Conservation (phyloP, 1,140 invertebrate species). For the Aphaenogaster ashmeadi region DNA sequence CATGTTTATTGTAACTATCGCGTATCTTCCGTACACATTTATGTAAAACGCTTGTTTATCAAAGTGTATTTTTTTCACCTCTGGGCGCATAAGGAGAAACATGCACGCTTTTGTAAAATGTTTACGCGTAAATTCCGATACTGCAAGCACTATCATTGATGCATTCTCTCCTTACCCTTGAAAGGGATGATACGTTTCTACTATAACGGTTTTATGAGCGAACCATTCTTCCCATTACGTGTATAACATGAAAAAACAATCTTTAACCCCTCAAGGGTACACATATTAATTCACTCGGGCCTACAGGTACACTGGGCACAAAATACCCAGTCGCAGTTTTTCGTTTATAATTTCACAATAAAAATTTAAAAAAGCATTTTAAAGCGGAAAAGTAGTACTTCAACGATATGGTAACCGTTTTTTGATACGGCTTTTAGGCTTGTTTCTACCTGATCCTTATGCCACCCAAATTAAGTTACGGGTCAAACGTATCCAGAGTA, state of each 20-base stretch:
- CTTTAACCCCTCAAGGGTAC: no score
- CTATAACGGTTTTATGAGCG: not conserved
- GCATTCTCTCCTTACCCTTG: not conserved
- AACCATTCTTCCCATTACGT: not conserved
- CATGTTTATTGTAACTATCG: slow-evolving; percentile 51
- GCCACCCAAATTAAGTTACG: no score
- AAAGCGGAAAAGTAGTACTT: no score
- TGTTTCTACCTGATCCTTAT: no score
- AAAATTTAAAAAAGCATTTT: no score
- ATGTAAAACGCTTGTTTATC: slow-evolving; percentile 54
- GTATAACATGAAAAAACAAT: not conserved
- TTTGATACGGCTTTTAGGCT: no score
- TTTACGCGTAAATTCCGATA: not conserved
- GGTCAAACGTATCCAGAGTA: not conserved
- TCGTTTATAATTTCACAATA: no score
- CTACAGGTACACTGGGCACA: no score
- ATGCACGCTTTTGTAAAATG: slow-evolving; percentile 7
- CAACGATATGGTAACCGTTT: no score
- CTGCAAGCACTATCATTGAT: not conserved
- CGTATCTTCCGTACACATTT: slow-evolving; percentile 47
- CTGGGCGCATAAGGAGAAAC: not conserved
- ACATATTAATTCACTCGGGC: no score
- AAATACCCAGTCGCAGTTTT: no score
- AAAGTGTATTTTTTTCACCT: not conserved
- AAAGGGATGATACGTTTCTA: not conserved